These are phyloP conservation scores for Apis florea DNA, from an alignment of 1,140 invertebrate genomes.

Conservation along the genomic window DNA sequence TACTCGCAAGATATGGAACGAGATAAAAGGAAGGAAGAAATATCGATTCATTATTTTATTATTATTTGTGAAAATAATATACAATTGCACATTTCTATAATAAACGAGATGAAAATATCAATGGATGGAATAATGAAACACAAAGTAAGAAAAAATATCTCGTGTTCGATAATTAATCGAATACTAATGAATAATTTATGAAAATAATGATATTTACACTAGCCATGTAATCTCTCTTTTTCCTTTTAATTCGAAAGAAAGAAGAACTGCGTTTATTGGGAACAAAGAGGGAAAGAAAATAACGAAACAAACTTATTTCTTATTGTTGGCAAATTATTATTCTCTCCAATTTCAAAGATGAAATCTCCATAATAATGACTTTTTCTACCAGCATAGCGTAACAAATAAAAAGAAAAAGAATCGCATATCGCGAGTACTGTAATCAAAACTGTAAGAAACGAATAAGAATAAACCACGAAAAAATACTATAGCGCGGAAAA, in stretches of 20 bases:
- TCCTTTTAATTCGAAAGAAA: neutral
- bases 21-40: slow-evolving; percentile 5
- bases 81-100: neutral
- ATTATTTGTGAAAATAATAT: neutral
- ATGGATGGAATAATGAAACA: neutral
- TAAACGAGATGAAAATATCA: neutral
- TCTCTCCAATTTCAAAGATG: neutral
- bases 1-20: neutral
- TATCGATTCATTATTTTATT: slow-evolving; percentile 19
- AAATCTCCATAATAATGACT: neutral
- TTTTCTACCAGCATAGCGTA: too few relatives aligned
- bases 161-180: neutral
- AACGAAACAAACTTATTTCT: neutral
- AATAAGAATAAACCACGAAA: slow-evolving; percentile 9
- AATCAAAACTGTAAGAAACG: slow-evolving; percentile 19
- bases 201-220: neutral
- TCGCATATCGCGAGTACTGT: slow-evolving; percentile 1
- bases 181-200: neutral
- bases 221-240: neutral
- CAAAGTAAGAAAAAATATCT: neutral
- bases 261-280: neutral
- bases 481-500: too few relatives aligned
- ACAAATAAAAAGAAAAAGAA: neutral
- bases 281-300: neutral
- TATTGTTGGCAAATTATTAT: neutral